Evolutionary conservation across 1,140 invertebrate genomes (phyloP).

Genomic region (Drosophila teissieri): DNA sequence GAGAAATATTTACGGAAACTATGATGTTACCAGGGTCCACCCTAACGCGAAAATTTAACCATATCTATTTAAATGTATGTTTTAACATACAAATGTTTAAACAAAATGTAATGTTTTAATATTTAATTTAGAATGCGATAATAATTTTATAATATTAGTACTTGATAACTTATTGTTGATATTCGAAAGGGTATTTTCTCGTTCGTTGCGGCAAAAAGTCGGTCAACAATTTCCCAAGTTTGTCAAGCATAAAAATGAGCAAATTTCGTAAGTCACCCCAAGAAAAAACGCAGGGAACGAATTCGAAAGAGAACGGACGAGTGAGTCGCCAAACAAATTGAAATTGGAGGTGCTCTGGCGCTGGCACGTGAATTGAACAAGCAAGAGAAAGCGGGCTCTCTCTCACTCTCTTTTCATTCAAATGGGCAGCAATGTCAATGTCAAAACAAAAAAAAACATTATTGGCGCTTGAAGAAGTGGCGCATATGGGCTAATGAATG

Average conservation of each 20-base stretch:
- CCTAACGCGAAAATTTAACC: too few species aligned
- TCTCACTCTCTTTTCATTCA: conserved; percentile 18
- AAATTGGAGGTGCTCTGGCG: conserved; percentile 1
- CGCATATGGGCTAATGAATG: conserved; percentile 50
- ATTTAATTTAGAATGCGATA: too few species aligned
- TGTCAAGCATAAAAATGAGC: conserved; percentile 72
- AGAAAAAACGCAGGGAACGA: conserved; percentile 12
- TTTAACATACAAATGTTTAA: too few species aligned
- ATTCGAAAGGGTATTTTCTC: conserved; percentile 17
- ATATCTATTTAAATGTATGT: too few species aligned
- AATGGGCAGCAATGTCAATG: conserved; percentile 47
- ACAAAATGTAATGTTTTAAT: too few species aligned
- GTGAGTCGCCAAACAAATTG: conserved; percentile 11
- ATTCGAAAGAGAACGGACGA: conserved; percentile 15
- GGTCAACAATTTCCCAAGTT: conserved; percentile 37
- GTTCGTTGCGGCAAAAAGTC: conserved; percentile 1
- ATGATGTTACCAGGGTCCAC: too few species aligned
- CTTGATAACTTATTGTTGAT: too few species aligned
- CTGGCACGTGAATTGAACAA: conserved; percentile 42
- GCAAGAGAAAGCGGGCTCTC: conserved; percentile 6
- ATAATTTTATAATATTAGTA: too few species aligned
- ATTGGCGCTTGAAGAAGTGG: conserved; percentile 23
- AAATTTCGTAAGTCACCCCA: conserved; percentile 47
- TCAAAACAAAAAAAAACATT: conserved; percentile 27
- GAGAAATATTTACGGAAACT: not conserved